These are phyloP conservation scores for Harpagus bidentatus DNA, from an alignment of 2,113 vertebrate genomes.

Conservation along the genomic window DNA sequence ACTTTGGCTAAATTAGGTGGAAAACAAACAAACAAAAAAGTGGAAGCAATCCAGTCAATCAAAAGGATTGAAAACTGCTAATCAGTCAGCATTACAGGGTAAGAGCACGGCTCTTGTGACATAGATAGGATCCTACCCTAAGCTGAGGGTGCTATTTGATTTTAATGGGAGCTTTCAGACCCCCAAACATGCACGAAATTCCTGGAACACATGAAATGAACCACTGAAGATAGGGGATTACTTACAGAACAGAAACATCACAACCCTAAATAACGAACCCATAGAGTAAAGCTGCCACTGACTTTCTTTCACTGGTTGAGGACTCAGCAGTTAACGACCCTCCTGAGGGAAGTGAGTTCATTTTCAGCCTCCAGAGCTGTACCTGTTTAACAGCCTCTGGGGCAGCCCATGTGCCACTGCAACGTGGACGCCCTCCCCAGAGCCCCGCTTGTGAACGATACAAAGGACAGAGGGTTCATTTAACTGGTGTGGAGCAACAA, in stretches of 20 bases:
- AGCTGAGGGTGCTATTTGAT: neutral
- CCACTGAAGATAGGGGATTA: neutral
- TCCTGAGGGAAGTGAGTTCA: neutral
- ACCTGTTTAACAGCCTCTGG: neutral
- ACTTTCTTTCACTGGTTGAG: neutral
- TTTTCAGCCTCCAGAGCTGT: neutral
- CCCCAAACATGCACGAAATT: neutral
- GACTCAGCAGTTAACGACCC: rapidly evolving
- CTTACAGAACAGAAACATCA: neutral
- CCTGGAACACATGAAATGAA: neutral
- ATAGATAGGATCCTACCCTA: neutral
- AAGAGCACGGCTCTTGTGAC: rapidly evolving
- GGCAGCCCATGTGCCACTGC: neutral
- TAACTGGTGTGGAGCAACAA: neutral
- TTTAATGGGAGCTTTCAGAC: neutral
- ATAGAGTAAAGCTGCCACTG: neutral
- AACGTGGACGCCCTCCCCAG: rapidly evolving
- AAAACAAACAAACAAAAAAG: neutral
- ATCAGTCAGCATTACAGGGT: rapidly evolving
- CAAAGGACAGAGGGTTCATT: neutral
- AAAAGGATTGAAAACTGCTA: neutral
- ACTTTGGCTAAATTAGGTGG: neutral
- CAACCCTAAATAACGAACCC: neutral
- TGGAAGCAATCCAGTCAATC: neutral
- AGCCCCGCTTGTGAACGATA: rapidly evolving